phyloP scores from a whole-genome alignment of 2,888 invertebrate genomes.

The Rotaria socialis region DNA sequence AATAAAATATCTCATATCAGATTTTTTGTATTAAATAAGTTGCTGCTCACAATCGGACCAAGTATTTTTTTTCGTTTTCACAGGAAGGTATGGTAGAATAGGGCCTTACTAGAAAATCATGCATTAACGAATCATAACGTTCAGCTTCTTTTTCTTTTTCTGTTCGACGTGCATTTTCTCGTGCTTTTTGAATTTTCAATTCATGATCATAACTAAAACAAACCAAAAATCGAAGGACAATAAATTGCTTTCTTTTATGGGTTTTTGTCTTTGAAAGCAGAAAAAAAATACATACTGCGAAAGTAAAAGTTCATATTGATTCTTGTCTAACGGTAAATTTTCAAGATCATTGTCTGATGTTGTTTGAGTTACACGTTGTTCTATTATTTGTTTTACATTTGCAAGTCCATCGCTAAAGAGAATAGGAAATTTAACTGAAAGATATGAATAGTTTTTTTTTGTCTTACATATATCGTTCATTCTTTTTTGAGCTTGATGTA shows the following conservation, averaged over 20 bases:
- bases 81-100: too few species aligned
- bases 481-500: neutral
- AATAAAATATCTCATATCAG: too few species aligned
- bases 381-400: neutral
- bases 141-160: slow-evolving; percentile 29
- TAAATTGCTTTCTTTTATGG: neutral
- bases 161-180: slow-evolving; percentile 14
- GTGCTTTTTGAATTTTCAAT: neutral
- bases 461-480: slow-evolving; percentile 6
- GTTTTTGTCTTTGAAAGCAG: neutral
- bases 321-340: neutral
- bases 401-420: neutral
- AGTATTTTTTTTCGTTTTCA: too few species aligned
- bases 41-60: too few species aligned
- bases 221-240: neutral
- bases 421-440: too few species aligned
- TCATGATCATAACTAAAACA: slow-evolving; percentile 18
- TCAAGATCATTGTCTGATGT: neutral
- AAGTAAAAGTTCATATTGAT: neutral
- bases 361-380: neutral
- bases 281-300: neutral
- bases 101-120: neutral
- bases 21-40: too few species aligned
- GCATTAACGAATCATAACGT: slow-evolving; percentile 17
- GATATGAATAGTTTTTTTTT: neutral